Evolutionary conservation across 2,888 invertebrate genomes (phyloP), one percentile per base, ranked within the genome.

Genomic region (Drosophila borborema): DNA sequence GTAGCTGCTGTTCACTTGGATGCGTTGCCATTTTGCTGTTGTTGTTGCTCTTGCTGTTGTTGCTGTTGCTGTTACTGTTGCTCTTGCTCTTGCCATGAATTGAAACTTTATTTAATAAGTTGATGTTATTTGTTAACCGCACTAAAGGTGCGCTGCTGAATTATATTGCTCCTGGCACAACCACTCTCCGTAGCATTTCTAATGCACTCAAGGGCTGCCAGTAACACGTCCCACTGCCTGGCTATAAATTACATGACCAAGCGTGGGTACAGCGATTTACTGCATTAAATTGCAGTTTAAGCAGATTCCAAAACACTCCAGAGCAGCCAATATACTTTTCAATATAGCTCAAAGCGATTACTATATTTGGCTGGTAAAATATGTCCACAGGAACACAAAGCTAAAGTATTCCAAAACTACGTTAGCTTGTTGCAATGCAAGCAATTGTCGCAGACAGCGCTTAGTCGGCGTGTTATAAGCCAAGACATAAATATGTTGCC

Each of bases 91-190:
- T 40, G 55, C 69, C 59, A 73, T 85, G 84, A 82, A 89, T 86
- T 86, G 89, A 89, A 89, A 89, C 88, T 86, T 87, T 87, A 87
- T 87, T 87, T 86, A 87, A 87, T 87, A 87, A 87, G 86, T 89
- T 83, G 90, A 89, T 87, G 90, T 87, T 87, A 87, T 87, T 87
- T 87, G 86, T 87, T 87, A 89, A 87, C 88, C 88, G 86, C 71
- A 82, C 80, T 51, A 72, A 82, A 86, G 81, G 86, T 74, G 77
- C 86, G 64, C 62, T 67, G 53, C 72, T 80, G 80, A 86, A 78
- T 84, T 81, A 86, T 89, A 84, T 78, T 69, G 59, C 80, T 67
- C 38, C 61, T 62, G 61, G 66, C 64, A 53, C 45, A 23, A 56
- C 34, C 40, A 49, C 43, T 28, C 51, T 34, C 7, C 60, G 49